Conservation (phyloP, 2,113 vertebrate species). For the Zosterops borbonicus region DNA sequence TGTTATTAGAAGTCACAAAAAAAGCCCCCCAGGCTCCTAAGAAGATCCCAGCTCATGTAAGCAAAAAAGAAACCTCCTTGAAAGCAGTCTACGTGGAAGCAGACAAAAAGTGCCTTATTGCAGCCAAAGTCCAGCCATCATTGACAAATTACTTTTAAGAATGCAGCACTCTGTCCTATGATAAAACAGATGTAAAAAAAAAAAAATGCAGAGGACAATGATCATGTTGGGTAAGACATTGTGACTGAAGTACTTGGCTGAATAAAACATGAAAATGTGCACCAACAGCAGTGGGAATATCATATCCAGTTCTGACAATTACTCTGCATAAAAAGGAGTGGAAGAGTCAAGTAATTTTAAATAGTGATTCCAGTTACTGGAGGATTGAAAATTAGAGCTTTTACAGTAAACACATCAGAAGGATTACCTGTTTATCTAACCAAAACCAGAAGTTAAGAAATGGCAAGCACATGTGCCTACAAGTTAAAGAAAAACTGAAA, state of each 20-base stretch:
- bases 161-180: not conserved
- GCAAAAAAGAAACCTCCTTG: not conserved
- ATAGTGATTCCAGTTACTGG: not conserved
- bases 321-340: not conserved
- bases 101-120: not conserved
- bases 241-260: not conserved
- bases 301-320: not conserved
- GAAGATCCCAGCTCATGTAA: not conserved
- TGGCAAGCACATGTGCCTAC: not conserved
- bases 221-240: not conserved
- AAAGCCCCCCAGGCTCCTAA: accelerated
- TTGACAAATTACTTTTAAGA: not conserved
- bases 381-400: not conserved
- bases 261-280: not conserved
- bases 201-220: not conserved
- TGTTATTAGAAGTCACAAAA: not conserved
- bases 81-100: not conserved
- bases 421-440: not conserved
- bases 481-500: not conserved
- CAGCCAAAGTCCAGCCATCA: not conserved
- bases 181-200: not conserved
- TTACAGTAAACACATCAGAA: not conserved
- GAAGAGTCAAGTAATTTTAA: not conserved
- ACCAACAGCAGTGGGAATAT: not conserved
- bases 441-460: not conserved